Base-by-base conservation (phyloP, 2,888 invertebrate species). In the Anagyrus pseudococci region DNA sequence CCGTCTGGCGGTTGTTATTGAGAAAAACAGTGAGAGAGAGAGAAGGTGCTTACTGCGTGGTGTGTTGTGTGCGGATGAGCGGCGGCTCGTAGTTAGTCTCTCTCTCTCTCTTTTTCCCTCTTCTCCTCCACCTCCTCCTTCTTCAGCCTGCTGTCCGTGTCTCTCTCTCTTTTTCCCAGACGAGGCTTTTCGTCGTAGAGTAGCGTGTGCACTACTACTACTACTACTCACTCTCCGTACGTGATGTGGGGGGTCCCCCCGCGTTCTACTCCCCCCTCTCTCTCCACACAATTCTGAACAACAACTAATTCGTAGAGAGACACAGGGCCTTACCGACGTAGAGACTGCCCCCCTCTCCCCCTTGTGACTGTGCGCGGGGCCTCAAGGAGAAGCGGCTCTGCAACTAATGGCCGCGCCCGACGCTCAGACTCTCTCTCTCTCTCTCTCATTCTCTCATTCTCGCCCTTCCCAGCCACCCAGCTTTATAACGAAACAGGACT, bases 1-100 rank as follows among this genome's bases (percentile, higher is more conserved):
- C 61, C 61, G 26, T 15, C 60, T 60, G 8, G 43, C 44, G 54
- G 33, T 22, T 59, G 53, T 29, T 59, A 47, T 54, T 40, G 58
- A 19, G 10, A 29, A n/a, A n/a, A n/a, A n/a, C n/a, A n/a, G n/a
- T n/a, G n/a, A n/a, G n/a, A n/a, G n/a, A n/a, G n/a, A n/a, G n/a
- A n/a, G n/a, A n/a, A n/a, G n/a, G n/a, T n/a, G n/a, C n/a, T n/a
- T n/a, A n/a, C n/a, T n/a, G n/a, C n/a, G n/a, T n/a, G n/a, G n/a
- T n/a, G n/a, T n/a, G n/a, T n/a, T n/a, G n/a, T n/a, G n/a, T n/a
- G n/a, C n/a, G n/a, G n/a, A n/a, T n/a, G n/a, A n/a, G n/a, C n/a
- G n/a, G n/a, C n/a, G n/a, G n/a, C n/a, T 10, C 29, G 7, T 7
- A 6, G 20, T 13, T 3, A 10, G 37, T 57, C 57, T 57, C 41